Conservation (phyloP, 2,888 invertebrate species). For the Ochropleura leucogaster region DNA sequence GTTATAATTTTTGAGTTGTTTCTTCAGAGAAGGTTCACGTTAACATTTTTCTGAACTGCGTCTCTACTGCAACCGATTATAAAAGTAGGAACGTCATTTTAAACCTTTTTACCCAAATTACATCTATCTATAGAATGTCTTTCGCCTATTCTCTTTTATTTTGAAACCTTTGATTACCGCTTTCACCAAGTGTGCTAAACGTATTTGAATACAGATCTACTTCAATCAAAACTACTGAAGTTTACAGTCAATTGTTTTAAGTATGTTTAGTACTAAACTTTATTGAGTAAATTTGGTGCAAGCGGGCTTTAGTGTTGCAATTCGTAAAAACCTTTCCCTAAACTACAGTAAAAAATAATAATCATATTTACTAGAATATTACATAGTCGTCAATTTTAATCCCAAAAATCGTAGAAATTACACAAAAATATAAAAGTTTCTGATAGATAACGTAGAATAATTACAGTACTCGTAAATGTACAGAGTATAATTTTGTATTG, state of each 20-base stretch:
- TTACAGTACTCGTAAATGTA: slow-evolving; percentile 24
- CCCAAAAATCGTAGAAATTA: slow-evolving; percentile 46
- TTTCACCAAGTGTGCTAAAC: neutral
- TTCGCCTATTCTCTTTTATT: neutral
- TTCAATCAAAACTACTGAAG: neutral
- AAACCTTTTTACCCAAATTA: neutral
- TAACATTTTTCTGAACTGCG: neutral
- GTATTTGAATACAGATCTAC: neutral
- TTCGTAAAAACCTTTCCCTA: slow-evolving; percentile 20
- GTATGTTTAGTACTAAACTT: neutral
- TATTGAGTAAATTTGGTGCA: neutral
- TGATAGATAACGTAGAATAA: slow-evolving; percentile 44
- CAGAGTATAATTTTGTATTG: slow-evolving; percentile 39
- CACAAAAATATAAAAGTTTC: slow-evolving; percentile 41
- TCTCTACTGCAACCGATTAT: neutral
- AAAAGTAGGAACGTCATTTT: neutral
- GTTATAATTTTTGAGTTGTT: slow-evolving; percentile 41
- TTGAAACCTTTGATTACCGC: neutral
- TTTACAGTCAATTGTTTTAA: neutral
- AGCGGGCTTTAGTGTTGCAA: neutral
- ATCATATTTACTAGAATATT: slow-evolving; percentile 36
- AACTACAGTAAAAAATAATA: slow-evolving; percentile 18
- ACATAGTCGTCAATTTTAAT: slow-evolving; percentile 61
- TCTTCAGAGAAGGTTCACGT: neutral
- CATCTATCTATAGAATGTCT: neutral